Conservation (phyloP, 1,140 invertebrate genomes). For the Drosophila simulans region DNA sequence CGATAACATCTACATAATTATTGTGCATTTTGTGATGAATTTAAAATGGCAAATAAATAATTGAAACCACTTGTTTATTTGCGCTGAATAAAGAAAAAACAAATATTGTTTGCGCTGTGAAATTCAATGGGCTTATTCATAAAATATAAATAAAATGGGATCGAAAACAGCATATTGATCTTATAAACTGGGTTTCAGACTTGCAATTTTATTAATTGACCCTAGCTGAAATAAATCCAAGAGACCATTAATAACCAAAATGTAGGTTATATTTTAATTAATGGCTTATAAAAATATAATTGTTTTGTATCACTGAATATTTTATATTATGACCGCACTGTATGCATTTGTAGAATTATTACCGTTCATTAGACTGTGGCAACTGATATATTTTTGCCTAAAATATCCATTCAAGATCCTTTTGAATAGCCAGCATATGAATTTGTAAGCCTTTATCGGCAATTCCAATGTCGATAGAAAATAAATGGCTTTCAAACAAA, state of each 20-base stretch:
- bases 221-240: not conserved
- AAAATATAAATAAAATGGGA: not conserved
- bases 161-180: not conserved
- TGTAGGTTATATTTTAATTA: not conserved
- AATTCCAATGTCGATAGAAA: too few relatives aligned
- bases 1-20: not conserved
- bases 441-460: too few relatives aligned
- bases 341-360: not conserved
- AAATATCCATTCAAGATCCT: not conserved
- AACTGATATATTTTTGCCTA: not conserved
- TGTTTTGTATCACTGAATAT: not conserved
- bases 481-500: not conserved
- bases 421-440: too few relatives aligned
- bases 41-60: constrained; percentile 2
- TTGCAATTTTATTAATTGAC: not conserved
- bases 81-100: not conserved
- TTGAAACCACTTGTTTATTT: not conserved
- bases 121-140: not conserved
- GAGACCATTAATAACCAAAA: too few relatives aligned
- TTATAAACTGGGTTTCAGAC: not conserved
- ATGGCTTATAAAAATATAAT: constrained; percentile 1
- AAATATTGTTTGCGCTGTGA: not conserved
- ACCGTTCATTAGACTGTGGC: too few relatives aligned
- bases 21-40: not conserved
- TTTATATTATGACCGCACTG: too few relatives aligned